These are phyloP conservation scores for Catharus minimus DNA, from an alignment of 2,113 vertebrate genomes.

Conservation along the genomic window DNA sequence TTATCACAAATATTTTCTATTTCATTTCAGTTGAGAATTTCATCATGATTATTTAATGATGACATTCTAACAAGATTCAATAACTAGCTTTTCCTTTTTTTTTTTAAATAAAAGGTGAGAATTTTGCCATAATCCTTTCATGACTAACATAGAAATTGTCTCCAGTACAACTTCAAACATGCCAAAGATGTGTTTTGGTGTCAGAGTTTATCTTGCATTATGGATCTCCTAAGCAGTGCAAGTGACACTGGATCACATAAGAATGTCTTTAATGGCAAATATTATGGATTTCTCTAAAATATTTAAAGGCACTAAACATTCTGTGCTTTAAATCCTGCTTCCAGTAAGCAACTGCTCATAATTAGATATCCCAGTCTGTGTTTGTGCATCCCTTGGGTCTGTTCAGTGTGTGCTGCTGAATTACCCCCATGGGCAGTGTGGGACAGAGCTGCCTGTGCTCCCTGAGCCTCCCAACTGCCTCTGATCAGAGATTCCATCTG, in stretches of 20 bases:
- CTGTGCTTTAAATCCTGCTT: neutral
- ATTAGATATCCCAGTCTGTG: neutral
- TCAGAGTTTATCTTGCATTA: neutral
- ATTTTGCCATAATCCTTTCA: neutral
- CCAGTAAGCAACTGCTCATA: neutral
- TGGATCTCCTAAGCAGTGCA: neutral
- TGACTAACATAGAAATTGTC: neutral
- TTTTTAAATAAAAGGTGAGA: neutral
- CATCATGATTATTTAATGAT: conserved; percentile 1
- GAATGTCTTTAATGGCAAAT: conserved; percentile 1
- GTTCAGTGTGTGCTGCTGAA: neutral
- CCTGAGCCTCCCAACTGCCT: neutral
- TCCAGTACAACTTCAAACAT: neutral
- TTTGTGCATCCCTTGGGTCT: neutral
- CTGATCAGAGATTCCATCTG: neutral
- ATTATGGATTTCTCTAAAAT: neutral
- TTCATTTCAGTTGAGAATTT: neutral
- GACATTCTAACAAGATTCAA: neutral
- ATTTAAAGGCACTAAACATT: neutral
- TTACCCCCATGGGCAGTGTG: neutral
- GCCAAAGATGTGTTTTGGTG: neutral
- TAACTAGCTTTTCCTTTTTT: neutral
- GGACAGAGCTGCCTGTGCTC: accelerated
- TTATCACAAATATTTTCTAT: conserved; percentile 9
- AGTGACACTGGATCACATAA: neutral